Conservation (phyloP, 2,888 invertebrate species). For the Leucophenga maculata region DNA sequence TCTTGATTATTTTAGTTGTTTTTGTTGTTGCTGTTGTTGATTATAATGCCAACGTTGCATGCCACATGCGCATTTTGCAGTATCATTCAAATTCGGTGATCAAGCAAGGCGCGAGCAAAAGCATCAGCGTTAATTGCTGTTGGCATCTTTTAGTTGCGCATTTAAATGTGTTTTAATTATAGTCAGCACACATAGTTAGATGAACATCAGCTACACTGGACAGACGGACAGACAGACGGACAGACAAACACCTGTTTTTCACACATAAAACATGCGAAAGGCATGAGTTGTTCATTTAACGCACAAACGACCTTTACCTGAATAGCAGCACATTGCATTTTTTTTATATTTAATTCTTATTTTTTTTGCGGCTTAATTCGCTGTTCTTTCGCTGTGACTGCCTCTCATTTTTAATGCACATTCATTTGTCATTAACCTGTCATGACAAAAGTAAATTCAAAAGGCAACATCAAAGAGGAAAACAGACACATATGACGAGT, state of each 20-base stretch:
- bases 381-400: no score
- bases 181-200: background rate
- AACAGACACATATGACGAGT: background rate
- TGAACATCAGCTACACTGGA: background rate
- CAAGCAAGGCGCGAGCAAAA: constrained; percentile 7
- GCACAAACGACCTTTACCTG: constrained; percentile 12
- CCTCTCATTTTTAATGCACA: background rate
- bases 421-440: constrained; percentile 18
- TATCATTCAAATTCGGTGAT: background rate
- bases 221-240: background rate
- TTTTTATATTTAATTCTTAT: no score
- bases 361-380: constrained; percentile 5
- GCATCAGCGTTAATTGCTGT: constrained; percentile 1
- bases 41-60: constrained; percentile 17
- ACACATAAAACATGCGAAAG: no score
- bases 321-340: background rate
- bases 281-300: background rate
- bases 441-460: constrained; percentile 13
- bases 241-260: background rate
- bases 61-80: constrained; percentile 15
- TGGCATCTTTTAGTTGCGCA: constrained; percentile 1
- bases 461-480: background rate
- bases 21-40: background rate
- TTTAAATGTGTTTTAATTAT: background rate
- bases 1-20: constrained; percentile 14